A percentile compares a stretch with the other conserved stretches of the same genome.
Conservation (phyloP, 1,140 invertebrate species). For the Potamilus streckersoni region DNA sequence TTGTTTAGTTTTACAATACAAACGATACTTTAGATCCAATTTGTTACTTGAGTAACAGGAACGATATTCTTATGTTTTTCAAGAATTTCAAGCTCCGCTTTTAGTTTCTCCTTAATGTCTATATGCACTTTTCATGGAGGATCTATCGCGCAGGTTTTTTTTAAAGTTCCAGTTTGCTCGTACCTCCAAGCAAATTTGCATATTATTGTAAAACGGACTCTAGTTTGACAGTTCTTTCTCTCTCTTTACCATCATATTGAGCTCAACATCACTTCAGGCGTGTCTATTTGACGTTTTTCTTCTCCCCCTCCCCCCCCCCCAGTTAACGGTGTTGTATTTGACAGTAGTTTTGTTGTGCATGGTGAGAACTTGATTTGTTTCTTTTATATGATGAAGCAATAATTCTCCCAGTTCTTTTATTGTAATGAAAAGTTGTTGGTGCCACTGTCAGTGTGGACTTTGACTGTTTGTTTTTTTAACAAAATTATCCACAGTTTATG, state of each 20-base stretch:
- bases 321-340: background rate
- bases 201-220: background rate
- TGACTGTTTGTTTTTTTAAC: too few species aligned
- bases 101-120: slow-evolving; percentile 11
- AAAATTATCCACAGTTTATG: too few species aligned
- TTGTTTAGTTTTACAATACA: slow-evolving; percentile 23
- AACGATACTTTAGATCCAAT: slow-evolving; percentile 35
- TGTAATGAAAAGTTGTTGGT: too few species aligned
- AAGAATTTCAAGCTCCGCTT: slow-evolving; percentile 28
- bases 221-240: too few species aligned
- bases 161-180: background rate
- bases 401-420: too few species aligned
- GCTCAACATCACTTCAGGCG: too few species aligned
- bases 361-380: too few species aligned
- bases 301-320: too few species aligned
- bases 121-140: slow-evolving; percentile 16
- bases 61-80: slow-evolving; percentile 33
- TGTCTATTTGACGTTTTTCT: background rate
- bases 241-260: too few species aligned
- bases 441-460: too few species aligned
- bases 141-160: slow-evolving; percentile 17
- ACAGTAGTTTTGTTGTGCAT: too few species aligned
- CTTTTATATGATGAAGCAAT: too few species aligned
- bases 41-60: slow-evolving; percentile 33
- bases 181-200: slow-evolving; percentile 11